Conservation (phyloP, 2,797 vertebrate genomes). For the Gallinago nigripennis region DNA sequence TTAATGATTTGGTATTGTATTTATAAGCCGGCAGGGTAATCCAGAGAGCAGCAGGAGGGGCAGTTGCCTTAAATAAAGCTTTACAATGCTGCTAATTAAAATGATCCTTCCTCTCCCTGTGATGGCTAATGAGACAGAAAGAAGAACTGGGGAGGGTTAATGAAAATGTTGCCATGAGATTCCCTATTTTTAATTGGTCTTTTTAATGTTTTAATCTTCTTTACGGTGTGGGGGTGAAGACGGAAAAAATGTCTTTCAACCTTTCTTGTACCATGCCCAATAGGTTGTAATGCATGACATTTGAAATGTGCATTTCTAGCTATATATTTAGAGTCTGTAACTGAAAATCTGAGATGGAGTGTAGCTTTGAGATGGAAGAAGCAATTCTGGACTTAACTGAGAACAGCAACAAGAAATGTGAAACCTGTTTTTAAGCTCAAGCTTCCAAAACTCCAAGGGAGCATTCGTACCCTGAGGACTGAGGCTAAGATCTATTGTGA, state of each 20-base stretch:
- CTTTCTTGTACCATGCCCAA: background rate
- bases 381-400: background rate
- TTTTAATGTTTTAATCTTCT: conserved; percentile 64
- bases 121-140: conserved; percentile 74
- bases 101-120: conserved; percentile 68
- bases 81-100: conserved; percentile 79
- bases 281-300: background rate
- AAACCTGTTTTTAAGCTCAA: conserved; percentile 7
- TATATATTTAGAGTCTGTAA: background rate
- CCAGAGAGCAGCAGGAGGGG: conserved; percentile 72
- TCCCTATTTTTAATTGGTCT: conserved; percentile 66
- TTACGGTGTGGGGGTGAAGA: background rate
- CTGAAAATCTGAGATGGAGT: background rate
- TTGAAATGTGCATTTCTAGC: background rate
- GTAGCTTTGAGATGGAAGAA: background rate
- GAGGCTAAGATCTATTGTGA: conserved; percentile 14
- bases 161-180: conserved; percentile 63
- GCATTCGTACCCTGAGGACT: background rate
- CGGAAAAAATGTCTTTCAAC: background rate
- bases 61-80: conserved; percentile 69
- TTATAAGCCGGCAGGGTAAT: conserved; percentile 70
- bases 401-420: conserved; percentile 26
- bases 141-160: conserved; percentile 64
- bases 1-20: conserved; percentile 69
- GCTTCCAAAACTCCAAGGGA: conserved; percentile 40